A percentile compares a stretch with the other conserved stretches of the same genome.
Conservation (phyloP, 2,113 vertebrate species). For the Microcebus tavaratra region DNA sequence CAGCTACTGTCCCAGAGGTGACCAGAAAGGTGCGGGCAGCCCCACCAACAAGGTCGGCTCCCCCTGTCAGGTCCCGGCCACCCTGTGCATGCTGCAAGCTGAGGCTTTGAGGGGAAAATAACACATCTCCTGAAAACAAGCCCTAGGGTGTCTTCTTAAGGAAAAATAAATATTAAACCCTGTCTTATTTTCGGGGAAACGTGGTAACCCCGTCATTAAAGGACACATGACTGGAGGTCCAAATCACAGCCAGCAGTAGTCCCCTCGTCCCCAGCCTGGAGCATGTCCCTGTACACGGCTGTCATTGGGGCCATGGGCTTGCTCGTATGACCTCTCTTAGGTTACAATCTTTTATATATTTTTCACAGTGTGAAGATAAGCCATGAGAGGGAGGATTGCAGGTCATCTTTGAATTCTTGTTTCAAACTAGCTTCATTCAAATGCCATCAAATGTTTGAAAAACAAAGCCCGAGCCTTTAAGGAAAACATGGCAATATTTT, state of each 20-base stretch:
- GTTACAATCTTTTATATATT: fast-evolving
- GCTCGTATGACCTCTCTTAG: too few relatives aligned
- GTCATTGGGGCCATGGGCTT: fast-evolving
- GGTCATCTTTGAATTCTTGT: neutral
- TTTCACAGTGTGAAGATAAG: neutral
- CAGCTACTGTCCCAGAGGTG: too few relatives aligned
- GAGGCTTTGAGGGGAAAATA: too few relatives aligned
- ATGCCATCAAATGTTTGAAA: neutral
- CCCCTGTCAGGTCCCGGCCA: too few relatives aligned
- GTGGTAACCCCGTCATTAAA: neutral
- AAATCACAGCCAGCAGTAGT: neutral
- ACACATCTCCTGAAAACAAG: too few relatives aligned
- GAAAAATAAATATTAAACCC: too few relatives aligned
- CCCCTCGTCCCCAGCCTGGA: fast-evolving
- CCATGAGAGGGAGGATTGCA: neutral
- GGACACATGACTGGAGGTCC: neutral
- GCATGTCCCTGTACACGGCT: too few relatives aligned
- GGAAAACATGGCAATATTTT: neutral
- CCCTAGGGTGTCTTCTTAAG: too few relatives aligned
- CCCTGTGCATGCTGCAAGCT: too few relatives aligned
- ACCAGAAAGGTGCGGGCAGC: too few relatives aligned
- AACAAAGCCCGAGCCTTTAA: neutral
- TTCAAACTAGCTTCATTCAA: neutral
- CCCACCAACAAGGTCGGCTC: too few relatives aligned
- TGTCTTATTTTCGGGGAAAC: too few relatives aligned